Conservation (phyloP, 2,888 invertebrate species). For the Lasioglossum calceatum region DNA sequence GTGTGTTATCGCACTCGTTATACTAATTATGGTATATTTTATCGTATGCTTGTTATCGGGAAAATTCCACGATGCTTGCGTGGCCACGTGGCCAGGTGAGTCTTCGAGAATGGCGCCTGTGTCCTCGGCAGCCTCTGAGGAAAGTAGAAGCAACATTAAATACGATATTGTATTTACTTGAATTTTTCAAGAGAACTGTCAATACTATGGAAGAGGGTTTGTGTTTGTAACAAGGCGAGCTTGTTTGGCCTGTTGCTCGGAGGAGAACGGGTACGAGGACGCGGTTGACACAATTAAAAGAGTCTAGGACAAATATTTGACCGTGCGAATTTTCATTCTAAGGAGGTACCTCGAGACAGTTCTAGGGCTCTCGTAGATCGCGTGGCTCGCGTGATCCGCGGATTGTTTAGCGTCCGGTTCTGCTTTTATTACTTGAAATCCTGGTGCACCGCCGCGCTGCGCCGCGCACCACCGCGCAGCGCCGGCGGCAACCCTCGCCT, state of each 20-base stretch:
- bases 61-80: background rate
- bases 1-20: background rate
- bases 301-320: constrained; percentile 1
- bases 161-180: background rate
- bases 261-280: background rate
- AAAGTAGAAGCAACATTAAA: background rate
- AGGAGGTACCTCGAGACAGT: background rate
- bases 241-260: background rate
- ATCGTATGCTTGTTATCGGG: background rate
- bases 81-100: too few species aligned
- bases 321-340: constrained; percentile 3
- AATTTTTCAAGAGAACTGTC: background rate
- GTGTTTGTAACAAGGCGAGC: background rate
- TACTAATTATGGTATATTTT: background rate
- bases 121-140: background rate
- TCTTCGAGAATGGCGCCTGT: background rate
- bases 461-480: too few species aligned
- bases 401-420: background rate
- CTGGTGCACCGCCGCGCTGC: background rate
- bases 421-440: constrained; percentile 14
- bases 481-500: background rate
- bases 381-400: constrained; percentile 17
- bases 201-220: background rate
- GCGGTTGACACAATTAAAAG: constrained; percentile 9
- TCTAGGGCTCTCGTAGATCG: background rate